These are phyloP conservation scores for Canis aureus DNA, from an alignment of 2,113 vertebrate genomes.

Conservation along the genomic window DNA sequence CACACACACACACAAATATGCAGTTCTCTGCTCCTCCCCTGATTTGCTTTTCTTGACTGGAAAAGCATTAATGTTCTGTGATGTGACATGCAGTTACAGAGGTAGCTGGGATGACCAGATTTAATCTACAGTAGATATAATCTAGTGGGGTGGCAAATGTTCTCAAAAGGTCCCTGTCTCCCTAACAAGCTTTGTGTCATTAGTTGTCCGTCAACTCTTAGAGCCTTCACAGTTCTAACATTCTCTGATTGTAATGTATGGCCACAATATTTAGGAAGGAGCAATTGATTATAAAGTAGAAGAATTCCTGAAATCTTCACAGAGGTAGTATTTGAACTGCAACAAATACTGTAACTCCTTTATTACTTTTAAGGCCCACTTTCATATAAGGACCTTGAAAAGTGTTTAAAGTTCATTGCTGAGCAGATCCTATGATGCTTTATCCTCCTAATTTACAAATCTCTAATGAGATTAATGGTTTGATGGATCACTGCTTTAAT, in stretches of 20 bases:
- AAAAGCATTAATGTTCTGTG: neutral
- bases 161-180: neutral
- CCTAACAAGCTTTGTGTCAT: neutral
- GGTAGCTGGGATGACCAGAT: neutral
- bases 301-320: neutral
- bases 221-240: too few species aligned
- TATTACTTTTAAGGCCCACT: neutral
- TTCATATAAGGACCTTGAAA: conserved; percentile 43
- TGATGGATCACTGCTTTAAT: conserved; percentile 67
- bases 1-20: neutral
- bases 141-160: too few species aligned
- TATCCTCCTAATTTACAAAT: neutral
- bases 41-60: neutral
- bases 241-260: neutral
- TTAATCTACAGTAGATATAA: neutral
- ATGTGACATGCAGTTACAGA: neutral
- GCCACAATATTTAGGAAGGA: neutral
- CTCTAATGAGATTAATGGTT: conserved; percentile 65
- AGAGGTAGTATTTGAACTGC: neutral
- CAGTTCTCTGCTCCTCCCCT: neutral
- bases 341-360: neutral
- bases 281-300: neutral
- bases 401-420: neutral
- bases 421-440: neutral
- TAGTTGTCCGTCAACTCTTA: neutral